Evolutionary conservation across 2,888 invertebrate species (phyloP).

Genomic region (Cantharis rufa): DNA sequence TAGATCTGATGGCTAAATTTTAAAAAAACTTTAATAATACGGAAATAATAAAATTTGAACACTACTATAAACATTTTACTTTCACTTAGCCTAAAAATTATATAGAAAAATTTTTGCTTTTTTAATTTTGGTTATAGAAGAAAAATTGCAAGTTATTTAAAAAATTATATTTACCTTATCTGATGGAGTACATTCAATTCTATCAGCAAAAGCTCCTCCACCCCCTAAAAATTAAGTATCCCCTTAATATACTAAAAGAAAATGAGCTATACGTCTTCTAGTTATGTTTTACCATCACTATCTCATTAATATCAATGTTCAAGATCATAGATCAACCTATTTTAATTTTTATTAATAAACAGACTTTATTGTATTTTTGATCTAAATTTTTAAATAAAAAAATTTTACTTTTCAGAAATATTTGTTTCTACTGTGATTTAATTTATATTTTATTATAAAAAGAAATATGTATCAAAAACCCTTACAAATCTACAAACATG

Average conservation of each 20-base stretch:
- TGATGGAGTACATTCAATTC: slow-evolving; percentile 51
- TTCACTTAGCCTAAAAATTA: neutral
- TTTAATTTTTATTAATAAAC: neutral
- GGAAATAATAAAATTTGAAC: neutral
- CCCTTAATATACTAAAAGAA: slow-evolving; percentile 16
- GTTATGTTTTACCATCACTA: neutral
- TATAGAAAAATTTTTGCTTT: neutral
- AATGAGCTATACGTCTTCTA: neutral
- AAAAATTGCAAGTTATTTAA: neutral
- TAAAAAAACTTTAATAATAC: slow-evolving; percentile 13
- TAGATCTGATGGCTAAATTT: slow-evolving; percentile 46
- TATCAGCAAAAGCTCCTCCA: slow-evolving; percentile 40
- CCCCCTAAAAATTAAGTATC: slow-evolving; percentile 35
- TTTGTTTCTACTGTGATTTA: no score
- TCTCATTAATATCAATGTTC: neutral
- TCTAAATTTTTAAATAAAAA: no score
- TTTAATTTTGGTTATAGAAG: neutral
- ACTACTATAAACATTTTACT: neutral
- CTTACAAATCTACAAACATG: no score
- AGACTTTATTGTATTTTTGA: neutral
- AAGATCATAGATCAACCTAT: neutral
- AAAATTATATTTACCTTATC: slow-evolving; percentile 49
- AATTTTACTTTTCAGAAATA: no score
- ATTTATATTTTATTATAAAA: no score
- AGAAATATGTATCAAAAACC: no score